A percentile compares a stretch with the other conserved stretches of the same genome.
phyloP scores from a whole-genome alignment of 2,888 invertebrate species.

The Pyrochroa serraticornis region DNA sequence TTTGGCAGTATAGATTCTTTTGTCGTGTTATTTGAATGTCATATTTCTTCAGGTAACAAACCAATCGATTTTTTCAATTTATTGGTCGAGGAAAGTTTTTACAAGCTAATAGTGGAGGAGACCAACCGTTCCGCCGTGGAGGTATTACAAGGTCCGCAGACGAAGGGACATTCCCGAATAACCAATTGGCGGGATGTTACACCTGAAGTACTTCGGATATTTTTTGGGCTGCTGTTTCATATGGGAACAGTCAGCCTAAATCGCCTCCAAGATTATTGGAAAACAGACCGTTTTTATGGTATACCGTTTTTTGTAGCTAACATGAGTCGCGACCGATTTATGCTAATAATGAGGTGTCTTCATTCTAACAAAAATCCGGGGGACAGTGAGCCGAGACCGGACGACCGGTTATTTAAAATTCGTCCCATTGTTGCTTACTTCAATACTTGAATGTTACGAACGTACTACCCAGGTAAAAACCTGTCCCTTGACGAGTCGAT shows the following conservation, averaged over 20 bases:
- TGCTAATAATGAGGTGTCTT: slow-evolving; percentile 23
- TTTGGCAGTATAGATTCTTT: too few species aligned
- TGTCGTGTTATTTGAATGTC: too few species aligned
- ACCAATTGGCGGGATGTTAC: slow-evolving; percentile 25
- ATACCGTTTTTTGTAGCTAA: slow-evolving; percentile 6
- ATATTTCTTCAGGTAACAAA: too few species aligned
- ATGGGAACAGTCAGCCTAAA: slow-evolving; percentile 16
- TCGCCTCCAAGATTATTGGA: not conserved
- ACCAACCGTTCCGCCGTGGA: too few species aligned
- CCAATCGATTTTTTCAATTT: too few species aligned
- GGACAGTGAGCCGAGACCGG: not conserved
- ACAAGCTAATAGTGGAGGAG: too few species aligned
- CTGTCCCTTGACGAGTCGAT: slow-evolving; percentile 37
- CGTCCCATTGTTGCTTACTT: slow-evolving; percentile 40
- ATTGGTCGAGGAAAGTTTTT: too few species aligned
- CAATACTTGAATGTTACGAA: slow-evolving; percentile 40
- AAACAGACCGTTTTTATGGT: slow-evolving; percentile 14
- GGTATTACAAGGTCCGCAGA: slow-evolving; percentile 37
- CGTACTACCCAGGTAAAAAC: slow-evolving; percentile 38
- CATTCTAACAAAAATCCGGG: slow-evolving; percentile 18
- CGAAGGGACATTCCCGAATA: slow-evolving; percentile 31
- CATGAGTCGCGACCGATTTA: slow-evolving; percentile 28
- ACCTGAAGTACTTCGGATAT: slow-evolving; percentile 26
- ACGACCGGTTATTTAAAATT: slow-evolving; percentile 38
- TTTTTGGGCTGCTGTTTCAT: slow-evolving; percentile 28